These are phyloP conservation scores for Seira musarum DNA, from an alignment of 2,888 invertebrate species.

Conservation along the genomic window DNA sequence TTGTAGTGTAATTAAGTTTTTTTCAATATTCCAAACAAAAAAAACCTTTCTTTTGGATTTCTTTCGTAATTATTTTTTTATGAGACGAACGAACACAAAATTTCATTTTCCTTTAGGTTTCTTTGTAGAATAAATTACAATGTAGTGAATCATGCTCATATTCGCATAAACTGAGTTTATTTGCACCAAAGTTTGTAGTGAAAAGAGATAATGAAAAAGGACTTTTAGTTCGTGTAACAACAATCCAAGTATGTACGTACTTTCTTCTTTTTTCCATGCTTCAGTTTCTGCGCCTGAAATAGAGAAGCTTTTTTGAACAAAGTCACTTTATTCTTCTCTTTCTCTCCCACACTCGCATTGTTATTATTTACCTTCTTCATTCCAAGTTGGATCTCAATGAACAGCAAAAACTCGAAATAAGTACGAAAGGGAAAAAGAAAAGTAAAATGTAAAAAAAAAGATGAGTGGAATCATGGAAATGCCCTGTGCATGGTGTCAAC, in stretches of 20 bases:
- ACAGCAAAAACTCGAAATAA: background rate
- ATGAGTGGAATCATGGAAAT: background rate
- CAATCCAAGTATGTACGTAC: constrained; percentile 11
- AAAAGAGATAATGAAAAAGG: no score
- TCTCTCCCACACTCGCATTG: background rate
- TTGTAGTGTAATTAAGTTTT: no score
- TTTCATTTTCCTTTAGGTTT: background rate
- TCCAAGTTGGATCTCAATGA: constrained; percentile 23
- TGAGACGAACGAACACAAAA: background rate
- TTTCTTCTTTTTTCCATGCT: constrained; percentile 1
- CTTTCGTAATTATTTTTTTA: background rate
- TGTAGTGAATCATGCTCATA: no score
- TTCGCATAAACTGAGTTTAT: no score
- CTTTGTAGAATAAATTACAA: background rate
- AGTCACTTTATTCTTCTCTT: constrained; percentile 17
- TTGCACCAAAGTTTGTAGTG: no score
- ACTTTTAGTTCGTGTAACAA: constrained; percentile 1
- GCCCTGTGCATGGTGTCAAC: constrained; percentile 19
- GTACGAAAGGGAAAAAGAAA: constrained; percentile 11
- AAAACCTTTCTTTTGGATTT: no score
- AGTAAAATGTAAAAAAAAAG: constrained; percentile 13
- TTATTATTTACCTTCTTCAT: constrained; percentile 27
- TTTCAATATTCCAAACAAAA: no score
- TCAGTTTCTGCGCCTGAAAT: no score
- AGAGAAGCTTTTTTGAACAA: constrained; percentile 22